A percentile compares a stretch with the other conserved stretches of the same genome.
Evolutionary conservation across 2,113 vertebrate genomes (phyloP).

Genomic region (Tragelaphus strepsiceros): DNA sequence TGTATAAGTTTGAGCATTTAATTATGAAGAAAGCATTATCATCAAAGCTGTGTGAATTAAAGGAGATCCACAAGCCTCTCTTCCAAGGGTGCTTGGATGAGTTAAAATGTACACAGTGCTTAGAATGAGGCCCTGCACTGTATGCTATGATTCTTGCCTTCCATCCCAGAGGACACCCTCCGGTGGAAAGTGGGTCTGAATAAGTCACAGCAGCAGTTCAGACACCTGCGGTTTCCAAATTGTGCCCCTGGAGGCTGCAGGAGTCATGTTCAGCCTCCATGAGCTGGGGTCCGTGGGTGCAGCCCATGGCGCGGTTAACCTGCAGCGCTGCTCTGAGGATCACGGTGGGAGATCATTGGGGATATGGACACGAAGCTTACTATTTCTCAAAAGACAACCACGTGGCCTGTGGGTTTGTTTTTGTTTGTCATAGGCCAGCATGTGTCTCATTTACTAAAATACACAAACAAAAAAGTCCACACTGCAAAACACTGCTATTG

Average conservation of each 20-base stretch:
- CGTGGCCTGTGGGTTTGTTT: background rate
- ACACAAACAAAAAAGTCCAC: background rate
- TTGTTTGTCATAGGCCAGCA: background rate
- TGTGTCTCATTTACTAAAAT: background rate
- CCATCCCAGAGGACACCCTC: background rate
- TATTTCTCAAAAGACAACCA: background rate
- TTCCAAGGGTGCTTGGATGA: background rate
- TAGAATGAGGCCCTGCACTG: background rate
- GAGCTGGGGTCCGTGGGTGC: background rate
- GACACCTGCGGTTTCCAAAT: background rate
- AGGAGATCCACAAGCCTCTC: background rate
- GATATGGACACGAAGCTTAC: background rate
- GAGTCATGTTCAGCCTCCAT: background rate
- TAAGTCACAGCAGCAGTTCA: background rate
- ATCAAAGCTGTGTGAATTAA: background rate
- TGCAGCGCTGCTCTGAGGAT: background rate
- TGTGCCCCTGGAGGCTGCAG: background rate
- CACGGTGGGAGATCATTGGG: too few relatives aligned
- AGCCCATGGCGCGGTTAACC: fast-evolving
- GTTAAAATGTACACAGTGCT: background rate
- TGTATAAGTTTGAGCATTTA: background rate
- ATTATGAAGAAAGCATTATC: background rate
- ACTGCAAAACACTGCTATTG: background rate
- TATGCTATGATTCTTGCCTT: background rate
- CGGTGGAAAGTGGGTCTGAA: background rate